These are phyloP conservation scores for Myioborus melanocephalus DNA, from an alignment of 2,797 vertebrate genomes.

Conservation along the genomic window DNA sequence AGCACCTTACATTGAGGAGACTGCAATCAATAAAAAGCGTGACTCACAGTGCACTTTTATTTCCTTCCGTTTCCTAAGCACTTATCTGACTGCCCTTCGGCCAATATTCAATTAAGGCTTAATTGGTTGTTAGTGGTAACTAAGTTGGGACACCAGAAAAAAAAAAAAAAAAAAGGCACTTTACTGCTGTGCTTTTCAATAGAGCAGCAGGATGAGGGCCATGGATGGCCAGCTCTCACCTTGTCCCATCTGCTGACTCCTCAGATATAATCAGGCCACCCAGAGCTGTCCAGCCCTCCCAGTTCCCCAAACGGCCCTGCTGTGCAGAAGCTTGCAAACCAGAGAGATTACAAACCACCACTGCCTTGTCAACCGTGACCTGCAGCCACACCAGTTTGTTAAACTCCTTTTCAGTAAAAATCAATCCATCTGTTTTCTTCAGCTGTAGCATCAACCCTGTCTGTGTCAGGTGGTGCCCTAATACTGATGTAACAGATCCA, in stretches of 20 bases:
- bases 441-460: neutral
- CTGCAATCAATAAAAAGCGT: neutral
- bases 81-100: neutral
- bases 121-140: conserved; percentile 4
- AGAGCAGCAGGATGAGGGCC: neutral
- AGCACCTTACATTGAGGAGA: neutral
- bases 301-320: neutral
- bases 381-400: neutral
- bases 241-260: neutral
- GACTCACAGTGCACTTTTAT: neutral
- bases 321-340: neutral
- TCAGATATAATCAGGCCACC: neutral
- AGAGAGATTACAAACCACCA: neutral
- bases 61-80: conserved; percentile 4
- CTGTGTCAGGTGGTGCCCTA: neutral
- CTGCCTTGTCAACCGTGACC: neutral
- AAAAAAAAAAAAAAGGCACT: neutral
- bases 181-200: neutral
- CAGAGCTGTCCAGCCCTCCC: neutral
- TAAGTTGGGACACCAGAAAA: neutral
- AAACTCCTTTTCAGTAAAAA: neutral
- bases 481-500: neutral
- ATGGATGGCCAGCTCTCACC: neutral
- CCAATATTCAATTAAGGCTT: conserved; percentile 18
- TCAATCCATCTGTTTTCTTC: neutral